Percentiles rank a stretch among this genome's conserved stretches.
Conservation (phyloP, 2,113 vertebrate genomes). For the Heteronetta atricapilla region DNA sequence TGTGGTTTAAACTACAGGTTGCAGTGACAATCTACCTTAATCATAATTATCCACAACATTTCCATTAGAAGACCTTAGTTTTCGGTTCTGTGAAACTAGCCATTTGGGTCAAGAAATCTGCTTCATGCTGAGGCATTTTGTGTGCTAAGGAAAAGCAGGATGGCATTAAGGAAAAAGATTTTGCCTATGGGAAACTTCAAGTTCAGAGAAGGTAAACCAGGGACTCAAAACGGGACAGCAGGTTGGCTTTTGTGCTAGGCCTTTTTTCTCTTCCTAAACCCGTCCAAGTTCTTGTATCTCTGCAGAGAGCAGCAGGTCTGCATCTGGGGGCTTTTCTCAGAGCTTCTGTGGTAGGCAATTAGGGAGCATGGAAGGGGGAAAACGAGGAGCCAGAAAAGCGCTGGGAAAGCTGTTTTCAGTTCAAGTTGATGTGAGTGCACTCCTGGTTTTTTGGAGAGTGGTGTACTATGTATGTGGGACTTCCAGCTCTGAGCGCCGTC, state of each 20-base stretch:
- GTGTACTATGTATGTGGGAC: background rate
- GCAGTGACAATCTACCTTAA: background rate
- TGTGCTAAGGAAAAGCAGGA: background rate
- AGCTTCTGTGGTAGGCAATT: background rate
- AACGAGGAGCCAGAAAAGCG: background rate
- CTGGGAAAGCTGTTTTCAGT: background rate
- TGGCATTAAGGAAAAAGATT: background rate
- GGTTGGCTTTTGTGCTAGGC: background rate
- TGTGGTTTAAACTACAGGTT: constrained; percentile 10
- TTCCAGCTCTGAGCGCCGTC: background rate
- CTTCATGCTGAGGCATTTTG: background rate
- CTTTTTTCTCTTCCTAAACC: background rate
- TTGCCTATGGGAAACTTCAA: background rate
- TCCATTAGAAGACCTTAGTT: background rate
- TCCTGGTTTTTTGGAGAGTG: background rate
- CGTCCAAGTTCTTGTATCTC: background rate
- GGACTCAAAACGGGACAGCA: background rate
- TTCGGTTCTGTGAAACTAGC: background rate
- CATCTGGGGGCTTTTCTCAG: background rate
- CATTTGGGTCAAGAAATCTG: background rate
- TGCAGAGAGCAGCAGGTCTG: background rate
- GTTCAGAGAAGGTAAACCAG: background rate
- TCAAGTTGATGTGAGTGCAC: background rate
- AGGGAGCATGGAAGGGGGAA: background rate
- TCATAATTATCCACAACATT: background rate